Percentiles rank a stretch among this genome's conserved stretches.
Conservation (phyloP, 2,113 vertebrate genomes). For the Microcebus lehilahytsara region DNA sequence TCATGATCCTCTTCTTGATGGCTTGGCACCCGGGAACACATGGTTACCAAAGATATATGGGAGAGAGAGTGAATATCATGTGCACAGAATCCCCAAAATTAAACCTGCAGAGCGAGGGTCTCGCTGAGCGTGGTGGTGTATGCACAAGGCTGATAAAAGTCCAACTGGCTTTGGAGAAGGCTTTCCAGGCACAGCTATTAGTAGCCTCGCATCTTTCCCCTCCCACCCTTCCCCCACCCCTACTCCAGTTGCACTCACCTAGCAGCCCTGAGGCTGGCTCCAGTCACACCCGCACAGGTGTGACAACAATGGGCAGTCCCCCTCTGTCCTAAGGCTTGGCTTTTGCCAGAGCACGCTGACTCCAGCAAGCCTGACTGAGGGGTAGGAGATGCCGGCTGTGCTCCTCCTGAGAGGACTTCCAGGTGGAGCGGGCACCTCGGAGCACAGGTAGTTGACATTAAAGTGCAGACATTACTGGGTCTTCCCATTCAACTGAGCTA, state of each 20-base stretch:
- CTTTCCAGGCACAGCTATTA: not conserved
- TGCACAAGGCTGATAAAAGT: not conserved
- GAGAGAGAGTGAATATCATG: not conserved
- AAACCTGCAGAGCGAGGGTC: not conserved
- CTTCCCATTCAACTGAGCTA: not conserved
- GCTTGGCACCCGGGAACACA: not conserved
- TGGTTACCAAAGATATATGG: not conserved
- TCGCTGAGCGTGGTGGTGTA: not conserved
- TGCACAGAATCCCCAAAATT: not conserved
- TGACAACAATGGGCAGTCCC: not conserved
- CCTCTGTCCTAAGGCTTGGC: not conserved
- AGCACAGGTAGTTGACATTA: not conserved
- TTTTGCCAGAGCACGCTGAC: not conserved
- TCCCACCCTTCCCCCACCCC: not conserved
- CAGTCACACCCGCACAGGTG: not conserved
- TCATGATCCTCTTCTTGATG: slow-evolving; percentile 8
- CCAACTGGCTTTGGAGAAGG: not conserved
- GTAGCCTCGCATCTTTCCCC: not conserved
- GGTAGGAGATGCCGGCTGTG: not conserved
- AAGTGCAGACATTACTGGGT: not conserved
- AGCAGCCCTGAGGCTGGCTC: not conserved
- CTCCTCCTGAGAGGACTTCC: not conserved
- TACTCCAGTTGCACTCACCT: not conserved
- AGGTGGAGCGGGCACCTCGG: not conserved
- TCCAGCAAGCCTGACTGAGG: not conserved